Evolutionary conservation across 2,113 vertebrate species (phyloP), one percentile per base, ranked within the genome.

Genomic region (Oryzias melastigma): DNA sequence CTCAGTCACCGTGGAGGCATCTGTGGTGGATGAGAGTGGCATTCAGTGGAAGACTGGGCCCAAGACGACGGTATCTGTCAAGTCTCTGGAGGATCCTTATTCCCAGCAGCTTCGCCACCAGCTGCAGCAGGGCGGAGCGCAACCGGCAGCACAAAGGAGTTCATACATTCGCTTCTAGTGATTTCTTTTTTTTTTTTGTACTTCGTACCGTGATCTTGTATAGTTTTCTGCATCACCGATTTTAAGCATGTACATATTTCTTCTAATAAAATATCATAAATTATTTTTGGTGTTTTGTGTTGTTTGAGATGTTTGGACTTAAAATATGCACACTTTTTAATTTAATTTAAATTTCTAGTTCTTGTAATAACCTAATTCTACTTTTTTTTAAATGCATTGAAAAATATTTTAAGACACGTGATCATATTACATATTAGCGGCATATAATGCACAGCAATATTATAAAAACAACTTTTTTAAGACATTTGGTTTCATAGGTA

Each of bases 1-100:
- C 85, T 88, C 88, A 8, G 96, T 99, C 62, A 94, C 93, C 0
- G 97, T 99, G 62, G 97, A 99, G 80, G 96, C 97, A 3, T 98
- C 96, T 0, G 96, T 98, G 62, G 93, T 94, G 80, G 97, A 99
- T 0, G 93, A 93, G 75, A 94, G 94, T 1, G 96, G 95, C 2
- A 92, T 94, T 0, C 89, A 96, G 42, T 98, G 96, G 96, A 98
- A 95, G 85, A 98, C 96, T 0, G 96, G 96, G 45, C 96, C 96
- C 20, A 94, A 93, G 84, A 95, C 93, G 1, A 95, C 91, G 0
- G 92, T 98, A 58, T 94, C 95, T 14, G 93, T 97, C 0, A 98
- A 98, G 45, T 97, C 95, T 61, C 83, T 98, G 48, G 96, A 98
- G 86, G 96, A 98, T 70, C 96, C 96, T 0, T 98, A 94, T 29